Conservation (phyloP, 2,888 invertebrate genomes). For the Kryphioiulus occultus region DNA sequence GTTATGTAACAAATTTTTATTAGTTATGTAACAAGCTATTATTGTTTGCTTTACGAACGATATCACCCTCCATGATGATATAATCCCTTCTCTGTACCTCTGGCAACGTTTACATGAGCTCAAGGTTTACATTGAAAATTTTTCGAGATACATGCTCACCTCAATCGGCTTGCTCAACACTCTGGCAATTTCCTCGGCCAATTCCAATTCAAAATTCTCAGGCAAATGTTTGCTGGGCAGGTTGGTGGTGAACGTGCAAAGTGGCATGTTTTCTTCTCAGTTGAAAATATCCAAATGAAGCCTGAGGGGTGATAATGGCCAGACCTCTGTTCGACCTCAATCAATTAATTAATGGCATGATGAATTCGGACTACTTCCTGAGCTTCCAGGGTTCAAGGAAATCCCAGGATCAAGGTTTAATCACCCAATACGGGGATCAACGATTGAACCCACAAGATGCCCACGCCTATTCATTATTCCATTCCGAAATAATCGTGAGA, state of each 20-base stretch:
- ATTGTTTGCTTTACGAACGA: too few species aligned
- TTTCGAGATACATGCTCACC: neutral
- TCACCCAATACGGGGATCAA: neutral
- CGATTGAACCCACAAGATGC: neutral
- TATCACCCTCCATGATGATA: too few species aligned
- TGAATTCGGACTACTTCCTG: neutral
- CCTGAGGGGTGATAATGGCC: too few species aligned
- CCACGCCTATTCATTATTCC: neutral
- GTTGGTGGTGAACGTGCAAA: slow-evolving; percentile 50
- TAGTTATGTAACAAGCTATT: too few species aligned
- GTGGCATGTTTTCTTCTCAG: slow-evolving; percentile 39
- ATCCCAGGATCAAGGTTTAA: slow-evolving; percentile 6
- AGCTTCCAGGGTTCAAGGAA: neutral
- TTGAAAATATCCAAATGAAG: neutral
- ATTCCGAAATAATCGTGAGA: neutral
- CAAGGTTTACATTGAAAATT: too few species aligned
- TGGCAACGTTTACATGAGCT: too few species aligned
- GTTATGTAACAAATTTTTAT: too few species aligned
- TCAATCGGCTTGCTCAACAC: slow-evolving; percentile 48
- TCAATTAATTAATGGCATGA: neutral
- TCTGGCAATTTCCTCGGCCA: slow-evolving; percentile 46
- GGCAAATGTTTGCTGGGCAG: slow-evolving; percentile 32
- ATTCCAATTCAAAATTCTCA: slow-evolving; percentile 39
- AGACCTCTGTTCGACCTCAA: neutral
- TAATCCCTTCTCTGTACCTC: too few species aligned